Conservation (phyloP, 2,113 vertebrate genomes). For the Pristiophorus japonicus region DNA sequence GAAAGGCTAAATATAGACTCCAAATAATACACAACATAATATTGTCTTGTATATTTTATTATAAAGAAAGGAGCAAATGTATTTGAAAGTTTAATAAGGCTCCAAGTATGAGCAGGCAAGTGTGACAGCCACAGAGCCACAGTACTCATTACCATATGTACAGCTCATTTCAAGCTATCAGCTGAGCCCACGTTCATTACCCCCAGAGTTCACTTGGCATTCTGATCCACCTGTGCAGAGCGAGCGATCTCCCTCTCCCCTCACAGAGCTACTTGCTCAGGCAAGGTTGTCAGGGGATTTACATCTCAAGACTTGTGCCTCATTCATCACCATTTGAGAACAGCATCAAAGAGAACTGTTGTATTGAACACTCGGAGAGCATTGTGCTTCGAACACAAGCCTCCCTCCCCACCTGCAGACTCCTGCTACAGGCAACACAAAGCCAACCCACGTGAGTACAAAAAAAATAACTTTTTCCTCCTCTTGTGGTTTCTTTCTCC, state of each 20-base stretch:
- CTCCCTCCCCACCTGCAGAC: not conserved
- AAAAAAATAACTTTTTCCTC: not conserved
- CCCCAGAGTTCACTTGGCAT: not conserved
- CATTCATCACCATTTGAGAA: slow-evolving; percentile 4
- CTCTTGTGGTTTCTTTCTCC: not conserved
- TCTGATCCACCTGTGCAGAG: not conserved
- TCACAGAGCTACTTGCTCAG: not conserved
- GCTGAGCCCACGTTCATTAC: not conserved
- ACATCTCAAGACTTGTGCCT: slow-evolving; percentile 19
- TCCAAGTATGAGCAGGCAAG: not conserved
- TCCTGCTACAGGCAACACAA: slow-evolving; percentile 7
- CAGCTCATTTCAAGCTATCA: slow-evolving; percentile 17
- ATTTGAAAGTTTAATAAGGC: slow-evolving; percentile 18
- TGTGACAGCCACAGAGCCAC: not conserved
- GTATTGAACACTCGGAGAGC: not conserved
- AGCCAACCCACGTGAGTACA: not conserved
- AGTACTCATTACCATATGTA: not conserved
- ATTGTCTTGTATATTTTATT: not conserved
- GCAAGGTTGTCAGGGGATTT: slow-evolving; percentile 10
- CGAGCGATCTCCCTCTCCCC: too few species aligned
- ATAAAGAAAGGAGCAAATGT: not conserved
- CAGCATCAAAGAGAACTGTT: not conserved
- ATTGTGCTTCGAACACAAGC: not conserved
- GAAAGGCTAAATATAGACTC: not conserved
- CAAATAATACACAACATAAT: not conserved